A percentile compares a stretch with the other conserved stretches of the same genome.
Evolutionary conservation across 35 echinoderm and acorn worm species (phyloP).

Genomic region (Ptychodera flava): DNA sequence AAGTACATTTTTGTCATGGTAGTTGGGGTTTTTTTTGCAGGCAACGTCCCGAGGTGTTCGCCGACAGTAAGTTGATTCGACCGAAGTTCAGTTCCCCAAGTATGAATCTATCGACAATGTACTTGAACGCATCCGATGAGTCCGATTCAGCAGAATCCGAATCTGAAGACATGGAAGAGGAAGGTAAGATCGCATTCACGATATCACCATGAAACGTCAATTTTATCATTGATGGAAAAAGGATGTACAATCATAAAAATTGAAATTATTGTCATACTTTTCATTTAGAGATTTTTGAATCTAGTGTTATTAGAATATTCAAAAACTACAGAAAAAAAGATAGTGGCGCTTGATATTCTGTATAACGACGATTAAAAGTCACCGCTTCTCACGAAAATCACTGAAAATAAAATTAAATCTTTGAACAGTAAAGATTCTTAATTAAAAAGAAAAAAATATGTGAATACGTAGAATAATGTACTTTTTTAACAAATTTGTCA

Average conservation of each 20-base stretch:
- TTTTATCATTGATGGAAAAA: too few species aligned
- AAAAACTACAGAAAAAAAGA: neutral
- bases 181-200: neutral
- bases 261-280: neutral
- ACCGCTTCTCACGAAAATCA: too few species aligned
- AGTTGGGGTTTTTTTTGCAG: too few species aligned
- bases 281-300: neutral
- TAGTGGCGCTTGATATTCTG: too few species aligned
- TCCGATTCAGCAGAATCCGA: neutral
- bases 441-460: too few species aligned
- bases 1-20: neutral
- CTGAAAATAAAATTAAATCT: too few species aligned
- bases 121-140: neutral
- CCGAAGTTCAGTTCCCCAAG: neutral
- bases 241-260: neutral
- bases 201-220: neutral
- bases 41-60: neutral
- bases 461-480: too few species aligned
- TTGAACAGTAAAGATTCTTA: too few species aligned
- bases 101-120: neutral
- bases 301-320: neutral
- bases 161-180: neutral
- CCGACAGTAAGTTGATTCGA: neutral
- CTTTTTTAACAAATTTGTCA: too few species aligned
- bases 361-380: too few species aligned